Conservation (phyloP, 2,113 vertebrate genomes). For the Strigops habroptila region DNA sequence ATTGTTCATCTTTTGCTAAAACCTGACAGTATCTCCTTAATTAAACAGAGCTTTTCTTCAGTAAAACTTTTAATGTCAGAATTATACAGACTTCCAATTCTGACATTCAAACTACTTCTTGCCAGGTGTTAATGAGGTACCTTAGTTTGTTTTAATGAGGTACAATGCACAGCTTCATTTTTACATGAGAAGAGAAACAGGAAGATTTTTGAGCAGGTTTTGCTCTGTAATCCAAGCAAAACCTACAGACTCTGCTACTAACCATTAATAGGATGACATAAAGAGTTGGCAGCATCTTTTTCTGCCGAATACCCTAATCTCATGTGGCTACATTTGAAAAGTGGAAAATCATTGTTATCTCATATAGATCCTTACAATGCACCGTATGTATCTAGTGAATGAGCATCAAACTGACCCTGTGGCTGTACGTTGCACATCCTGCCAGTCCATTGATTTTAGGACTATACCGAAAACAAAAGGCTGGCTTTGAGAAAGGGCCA, state of each 20-base stretch:
- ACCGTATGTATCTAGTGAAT: conserved; percentile 35
- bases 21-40: conserved; percentile 29
- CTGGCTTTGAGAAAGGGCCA: conserved; percentile 51
- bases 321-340: conserved; percentile 70
- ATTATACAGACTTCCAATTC: conserved; percentile 13
- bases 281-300: conserved; percentile 69
- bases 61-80: conserved; percentile 27
- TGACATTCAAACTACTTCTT: conserved; percentile 35
- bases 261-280: conserved; percentile 53
- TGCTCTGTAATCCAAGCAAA: conserved; percentile 64
- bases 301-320: conserved; percentile 54
- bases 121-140: conserved; percentile 45
- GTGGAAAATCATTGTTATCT: conserved; percentile 67
- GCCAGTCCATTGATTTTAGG: conserved; percentile 56
- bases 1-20: conserved; percentile 33
- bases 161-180: conserved; percentile 36
- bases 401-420: conserved; percentile 58
- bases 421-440: conserved; percentile 54
- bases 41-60: conserved; percentile 18
- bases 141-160: conserved; percentile 58
- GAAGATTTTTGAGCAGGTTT: conserved; percentile 62
- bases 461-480: conserved; percentile 18
- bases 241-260: conserved; percentile 52
- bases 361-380: conserved; percentile 37
- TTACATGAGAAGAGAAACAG: conserved; percentile 43